Base-by-base conservation (phyloP, 2,113 vertebrate genomes). In the Nycticebus coucang region DNA sequence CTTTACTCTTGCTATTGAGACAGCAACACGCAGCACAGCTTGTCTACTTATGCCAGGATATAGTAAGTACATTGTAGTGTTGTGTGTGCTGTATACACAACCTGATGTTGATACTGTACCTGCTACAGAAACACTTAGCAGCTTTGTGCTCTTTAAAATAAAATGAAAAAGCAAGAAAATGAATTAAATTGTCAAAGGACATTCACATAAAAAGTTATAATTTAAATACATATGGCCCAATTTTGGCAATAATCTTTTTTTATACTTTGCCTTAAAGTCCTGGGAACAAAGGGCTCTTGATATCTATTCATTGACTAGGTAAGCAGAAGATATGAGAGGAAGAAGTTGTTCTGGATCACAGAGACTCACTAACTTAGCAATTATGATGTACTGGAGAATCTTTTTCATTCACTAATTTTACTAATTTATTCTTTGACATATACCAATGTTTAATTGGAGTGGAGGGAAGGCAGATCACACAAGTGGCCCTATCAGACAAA, bases 1-100 rank as follows among this genome's bases (percentile, higher is more conserved):
- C 11, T 13, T 75, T 84, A 94, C 93, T 97, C 96, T 97, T 97
- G 93, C 95, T 96, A 78, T 59, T 96, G 95, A 97, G 91, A 98
- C 94, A 97, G 97, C 95, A 98, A 96, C 82, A 96, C 0, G 4
- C 93, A 94, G 79, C 97, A 98, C 93, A 98, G 98, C 97, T 92
- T 22, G 97, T 97, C 98, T 98, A 96, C 96, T 97, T 97, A 97
- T 89, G 95, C 95, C 95, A 97, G 95, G 97, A 97, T 91, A 98
- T 79, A 98, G 97, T 98, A 97, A 95, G 95, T 98, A 98, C 96
- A 96, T 93, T 96, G 96, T 89, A 98, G 96, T 97, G 97, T 97
- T 97, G 93, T 94, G 94, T 95, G 85, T 50, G 45, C 45, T 50
- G 45, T 95, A 97, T 98, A 97, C 87, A 98, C 93, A 97, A 97